A percentile compares a stretch with the other conserved stretches of the same genome.
phyloP scores from a whole-genome alignment of 2,888 invertebrate species.

The Listrodromus nycthemerus region DNA sequence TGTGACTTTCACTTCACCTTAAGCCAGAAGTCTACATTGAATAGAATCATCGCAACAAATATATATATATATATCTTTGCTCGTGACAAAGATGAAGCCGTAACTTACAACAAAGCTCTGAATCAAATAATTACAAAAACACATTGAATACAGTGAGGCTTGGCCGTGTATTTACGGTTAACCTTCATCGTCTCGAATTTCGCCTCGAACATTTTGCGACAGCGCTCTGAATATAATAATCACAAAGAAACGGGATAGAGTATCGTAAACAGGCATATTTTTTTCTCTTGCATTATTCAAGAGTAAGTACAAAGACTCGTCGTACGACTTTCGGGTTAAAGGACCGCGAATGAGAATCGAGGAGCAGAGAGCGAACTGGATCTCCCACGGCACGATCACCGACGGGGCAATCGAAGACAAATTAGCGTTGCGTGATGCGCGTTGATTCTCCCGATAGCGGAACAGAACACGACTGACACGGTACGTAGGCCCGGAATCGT shows the following conservation, averaged over 20 bases:
- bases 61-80: neutral
- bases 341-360: conserved; percentile 31
- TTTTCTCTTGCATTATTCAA: neutral
- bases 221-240: neutral
- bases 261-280: neutral
- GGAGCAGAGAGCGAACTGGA: conserved; percentile 66
- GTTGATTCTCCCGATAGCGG: conserved; percentile 83
- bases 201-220: neutral
- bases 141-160: neutral
- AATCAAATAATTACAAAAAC: neutral
- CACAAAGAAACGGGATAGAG: neutral
- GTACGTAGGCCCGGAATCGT: conserved; percentile 72
- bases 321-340: conserved; percentile 4
- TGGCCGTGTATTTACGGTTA: neutral
- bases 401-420: conserved; percentile 83
- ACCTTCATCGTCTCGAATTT: neutral
- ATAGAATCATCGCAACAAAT: too few species aligned
- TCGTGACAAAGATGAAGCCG: neutral
- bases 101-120: neutral
- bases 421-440: conserved; percentile 85
- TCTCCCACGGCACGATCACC: conserved; percentile 82
- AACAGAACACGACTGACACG: conserved; percentile 81
- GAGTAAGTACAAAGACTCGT: neutral
- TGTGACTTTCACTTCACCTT: too few species aligned
- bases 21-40: too few species aligned